Evolutionary conservation across 2,113 vertebrate species (phyloP).

Genomic region (Eulemur rufifrons): DNA sequence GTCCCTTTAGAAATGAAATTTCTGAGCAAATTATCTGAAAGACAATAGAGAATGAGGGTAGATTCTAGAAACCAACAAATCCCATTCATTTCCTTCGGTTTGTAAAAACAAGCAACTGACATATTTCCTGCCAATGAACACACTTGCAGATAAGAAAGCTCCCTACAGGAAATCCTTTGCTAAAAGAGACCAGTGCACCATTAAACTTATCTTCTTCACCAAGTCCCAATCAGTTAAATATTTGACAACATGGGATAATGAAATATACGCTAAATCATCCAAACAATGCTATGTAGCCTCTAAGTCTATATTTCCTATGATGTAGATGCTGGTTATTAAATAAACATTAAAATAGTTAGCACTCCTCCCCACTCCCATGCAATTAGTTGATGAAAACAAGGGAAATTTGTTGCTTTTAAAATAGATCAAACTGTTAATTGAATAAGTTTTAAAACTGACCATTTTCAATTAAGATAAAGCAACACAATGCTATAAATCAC

Average conservation of each 20-base stretch:
- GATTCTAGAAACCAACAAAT: constrained; percentile 79
- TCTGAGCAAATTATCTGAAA: neutral
- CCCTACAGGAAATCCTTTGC: constrained; percentile 83
- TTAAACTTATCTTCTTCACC: constrained; percentile 67
- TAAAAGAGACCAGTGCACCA: constrained; percentile 67
- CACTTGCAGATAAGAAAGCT: constrained; percentile 85
- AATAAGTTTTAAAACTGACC: constrained; percentile 57
- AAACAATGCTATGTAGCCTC: neutral
- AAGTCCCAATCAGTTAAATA: constrained; percentile 36
- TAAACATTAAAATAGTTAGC: neutral
- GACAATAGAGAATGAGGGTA: constrained; percentile 62
- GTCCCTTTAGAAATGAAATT: constrained; percentile 60
- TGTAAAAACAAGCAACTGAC: constrained; percentile 88
- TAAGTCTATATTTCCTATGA: neutral
- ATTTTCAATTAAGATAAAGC: constrained; percentile 49
- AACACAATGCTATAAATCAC: constrained; percentile 14
- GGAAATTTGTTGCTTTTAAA: constrained; percentile 25
- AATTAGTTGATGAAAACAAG: constrained; percentile 55
- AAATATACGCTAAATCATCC: neutral
- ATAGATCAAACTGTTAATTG: constrained; percentile 40
- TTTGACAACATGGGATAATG: neutral
- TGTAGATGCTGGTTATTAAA: neutral
- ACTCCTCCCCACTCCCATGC: neutral
- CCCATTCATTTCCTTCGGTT: constrained; percentile 83
- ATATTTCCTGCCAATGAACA: constrained; percentile 85